Percentiles rank a stretch among this genome's conserved stretches.
phyloP scores from a whole-genome alignment of 2,113 vertebrate genomes.

The Bos taurus region DNA sequence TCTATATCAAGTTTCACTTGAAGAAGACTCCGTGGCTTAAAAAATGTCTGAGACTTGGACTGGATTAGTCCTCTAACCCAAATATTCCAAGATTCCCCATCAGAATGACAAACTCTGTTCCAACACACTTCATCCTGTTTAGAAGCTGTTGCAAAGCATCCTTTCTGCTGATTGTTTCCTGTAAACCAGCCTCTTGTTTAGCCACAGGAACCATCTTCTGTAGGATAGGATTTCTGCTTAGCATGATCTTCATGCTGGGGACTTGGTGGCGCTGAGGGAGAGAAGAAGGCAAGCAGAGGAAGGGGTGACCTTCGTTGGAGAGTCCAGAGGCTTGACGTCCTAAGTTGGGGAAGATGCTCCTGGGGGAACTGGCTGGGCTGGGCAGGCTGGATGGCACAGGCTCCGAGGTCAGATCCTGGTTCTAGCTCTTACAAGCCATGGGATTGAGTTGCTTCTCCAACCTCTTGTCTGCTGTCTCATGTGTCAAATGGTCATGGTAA shows the following conservation, averaged over 20 bases:
- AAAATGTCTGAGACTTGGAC: not conserved
- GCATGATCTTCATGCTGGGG: not conserved
- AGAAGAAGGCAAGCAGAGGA: not conserved
- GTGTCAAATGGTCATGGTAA: not conserved
- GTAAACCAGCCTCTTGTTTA: not conserved
- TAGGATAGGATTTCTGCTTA: no score
- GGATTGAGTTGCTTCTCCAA: not conserved
- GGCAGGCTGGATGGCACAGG: not conserved
- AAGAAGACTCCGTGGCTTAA: not conserved
- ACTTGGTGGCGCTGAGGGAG: not conserved
- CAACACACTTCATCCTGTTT: not conserved
- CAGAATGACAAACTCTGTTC: not conserved
- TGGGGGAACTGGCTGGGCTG: not conserved
- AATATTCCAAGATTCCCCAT: not conserved
- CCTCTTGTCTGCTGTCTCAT: not conserved
- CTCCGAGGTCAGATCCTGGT: not conserved
- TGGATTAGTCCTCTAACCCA: not conserved
- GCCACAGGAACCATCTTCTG: not conserved
- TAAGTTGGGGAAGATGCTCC: not conserved
- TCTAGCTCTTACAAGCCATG: not conserved
- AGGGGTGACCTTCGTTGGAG: not conserved
- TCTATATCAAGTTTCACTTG: not conserved
- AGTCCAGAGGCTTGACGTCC: not conserved
- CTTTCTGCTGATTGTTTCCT: not conserved
- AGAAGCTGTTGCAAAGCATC: not conserved